Base-by-base conservation (phyloP, 2,797 vertebrate genomes). In the Sebastolobus altivelis region DNA sequence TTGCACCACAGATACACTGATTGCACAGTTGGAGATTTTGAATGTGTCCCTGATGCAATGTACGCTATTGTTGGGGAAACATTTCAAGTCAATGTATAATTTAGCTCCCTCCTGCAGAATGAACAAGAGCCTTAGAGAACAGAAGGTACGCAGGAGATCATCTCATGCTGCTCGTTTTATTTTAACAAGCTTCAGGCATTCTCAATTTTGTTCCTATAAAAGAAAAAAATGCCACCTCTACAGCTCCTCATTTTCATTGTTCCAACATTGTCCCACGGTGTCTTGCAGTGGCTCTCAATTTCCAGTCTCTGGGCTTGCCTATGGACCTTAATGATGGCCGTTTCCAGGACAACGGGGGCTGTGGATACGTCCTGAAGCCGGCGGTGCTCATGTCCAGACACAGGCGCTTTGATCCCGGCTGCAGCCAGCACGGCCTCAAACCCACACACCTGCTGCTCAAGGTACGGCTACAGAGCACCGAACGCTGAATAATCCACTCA, bases 291-390 rank as follows among this genome's bases (percentile, higher is more conserved):
- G 97, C 97, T 60, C 94, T 98, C 83, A 98, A 98, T 94, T 98
- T 97, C 92, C 97, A 98, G 88, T 97, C 96, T 2, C 77, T 81
- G 0, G 96, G 96, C 84, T 1, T 92, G 66, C 83, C 94, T 16
- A 97, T 98, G 97, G 96, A 98, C 77, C 83, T 98, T 77, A 97
- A 97, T 80, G 91, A 95, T 58, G 97, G 97, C 20, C 97, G 95
- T 93, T 98, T 97, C 95, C 93, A 94, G 85, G 97, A 98, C 94
- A 98, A 98, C 65, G 97, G 97, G 40, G 92, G 95, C 25, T 97
- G 95, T 79, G 97, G 97, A 20, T 98, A 97, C 11, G 0, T 97
- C 89, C 92, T 98, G 87, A 98, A 98, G 89, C 97, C 97, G 1
- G 27, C 70, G 0, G 95, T 96, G 81, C 77, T 98, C 88, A 94